These are phyloP conservation scores for Lanistes nyassanus DNA, from an alignment of 1,140 invertebrate genomes.

Conservation along the genomic window DNA sequence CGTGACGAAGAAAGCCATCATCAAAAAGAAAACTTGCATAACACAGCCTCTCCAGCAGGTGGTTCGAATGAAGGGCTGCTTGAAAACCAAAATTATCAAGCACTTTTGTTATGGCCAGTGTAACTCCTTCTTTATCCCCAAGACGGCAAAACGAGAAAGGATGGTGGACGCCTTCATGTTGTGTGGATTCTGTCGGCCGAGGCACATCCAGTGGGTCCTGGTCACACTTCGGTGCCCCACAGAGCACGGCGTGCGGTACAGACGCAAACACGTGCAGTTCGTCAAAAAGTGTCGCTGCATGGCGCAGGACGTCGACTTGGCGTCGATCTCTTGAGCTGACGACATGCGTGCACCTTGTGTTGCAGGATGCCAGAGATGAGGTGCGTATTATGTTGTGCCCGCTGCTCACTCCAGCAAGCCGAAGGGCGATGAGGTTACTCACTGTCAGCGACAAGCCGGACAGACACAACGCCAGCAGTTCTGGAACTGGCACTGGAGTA, in stretches of 20 bases:
- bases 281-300: constrained; percentile 77
- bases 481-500: no score
- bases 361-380: no score
- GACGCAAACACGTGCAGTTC: constrained; percentile 72
- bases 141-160: constrained; percentile 44
- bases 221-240: constrained; percentile 75
- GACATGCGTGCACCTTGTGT: no score
- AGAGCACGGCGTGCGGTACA: constrained; percentile 69
- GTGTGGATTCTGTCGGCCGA: constrained; percentile 76
- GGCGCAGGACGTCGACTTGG: constrained; percentile 34
- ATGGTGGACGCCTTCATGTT: constrained; percentile 73
- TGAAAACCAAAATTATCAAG: constrained; percentile 74
- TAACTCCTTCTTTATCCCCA: constrained; percentile 81
- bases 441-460: no score
- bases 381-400: no score
- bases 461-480: no score
- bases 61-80: constrained; percentile 74
- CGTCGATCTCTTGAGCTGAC: constrained; percentile 3
- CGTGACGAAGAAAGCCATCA: constrained; percentile 75
- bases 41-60: constrained; percentile 76
- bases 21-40: constrained; percentile 79
- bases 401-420: no score
- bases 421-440: no score
- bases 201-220: constrained; percentile 73
- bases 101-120: constrained; percentile 81